Conservation (phyloP, 1,140 invertebrate genomes). For the Bilobella aurantiaca region DNA sequence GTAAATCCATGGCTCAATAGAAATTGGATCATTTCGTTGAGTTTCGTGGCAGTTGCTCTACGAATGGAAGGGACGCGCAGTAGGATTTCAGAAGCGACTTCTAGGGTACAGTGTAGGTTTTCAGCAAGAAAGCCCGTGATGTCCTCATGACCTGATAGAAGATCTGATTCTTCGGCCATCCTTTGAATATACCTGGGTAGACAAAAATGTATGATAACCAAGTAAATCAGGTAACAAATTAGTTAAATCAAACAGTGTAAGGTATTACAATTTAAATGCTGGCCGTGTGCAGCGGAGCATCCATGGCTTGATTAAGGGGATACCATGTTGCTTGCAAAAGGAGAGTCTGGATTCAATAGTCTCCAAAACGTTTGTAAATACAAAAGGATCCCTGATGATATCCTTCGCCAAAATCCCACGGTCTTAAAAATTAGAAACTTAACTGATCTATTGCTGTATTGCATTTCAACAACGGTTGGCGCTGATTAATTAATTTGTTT, state of each 20-base stretch:
- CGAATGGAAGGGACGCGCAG: constrained; percentile 42
- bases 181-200: not conserved
- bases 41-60: constrained; percentile 43
- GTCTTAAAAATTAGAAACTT: constrained; percentile 18
- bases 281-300: constrained; percentile 44
- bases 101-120: not conserved
- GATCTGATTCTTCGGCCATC: not conserved
- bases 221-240: not conserved
- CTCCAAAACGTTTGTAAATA: constrained; percentile 42
- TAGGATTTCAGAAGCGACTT: constrained; percentile 37
- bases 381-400: constrained; percentile 45
- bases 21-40: constrained; percentile 46
- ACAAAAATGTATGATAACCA: not conserved
- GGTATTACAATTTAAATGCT: constrained; percentile 11
- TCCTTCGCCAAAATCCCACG: constrained; percentile 41
- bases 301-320: constrained; percentile 47
- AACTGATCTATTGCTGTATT: not conserved
- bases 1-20: constrained; percentile 42
- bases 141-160: not conserved
- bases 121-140: not conserved
- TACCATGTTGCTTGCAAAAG: constrained; percentile 39
- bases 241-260: no score
- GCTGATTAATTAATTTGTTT: not conserved
- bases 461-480: not conserved
- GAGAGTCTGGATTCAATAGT: constrained; percentile 40